Conservation (phyloP, 1,140 invertebrate genomes). For the Drosophila bocqueti region DNA sequence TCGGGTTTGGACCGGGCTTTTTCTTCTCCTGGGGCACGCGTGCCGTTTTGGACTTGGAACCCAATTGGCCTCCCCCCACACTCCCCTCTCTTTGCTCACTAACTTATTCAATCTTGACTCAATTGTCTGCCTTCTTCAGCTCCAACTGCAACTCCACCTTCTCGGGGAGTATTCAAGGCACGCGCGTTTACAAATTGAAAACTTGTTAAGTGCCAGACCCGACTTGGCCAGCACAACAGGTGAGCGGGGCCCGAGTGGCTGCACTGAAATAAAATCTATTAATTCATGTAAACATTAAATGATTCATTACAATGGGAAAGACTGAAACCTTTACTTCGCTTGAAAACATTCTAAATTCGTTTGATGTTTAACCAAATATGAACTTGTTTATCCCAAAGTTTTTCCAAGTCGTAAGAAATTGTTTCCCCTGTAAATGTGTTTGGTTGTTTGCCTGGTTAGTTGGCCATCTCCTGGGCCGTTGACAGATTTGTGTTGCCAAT, state of each 20-base stretch:
- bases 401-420: no score
- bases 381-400: background rate
- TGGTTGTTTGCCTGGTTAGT: slow-evolving; percentile 30
- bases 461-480: slow-evolving; percentile 43
- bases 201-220: slow-evolving; percentile 71
- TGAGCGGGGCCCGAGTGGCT: slow-evolving; percentile 37
- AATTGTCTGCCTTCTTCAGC: slow-evolving; percentile 51
- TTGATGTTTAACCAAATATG: background rate
- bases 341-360: background rate
- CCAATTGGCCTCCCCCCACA: slow-evolving; percentile 43
- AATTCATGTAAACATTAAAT: background rate
- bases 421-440: background rate
- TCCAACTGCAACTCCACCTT: slow-evolving; percentile 27
- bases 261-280: slow-evolving; percentile 12
- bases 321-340: background rate
- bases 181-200: slow-evolving; percentile 83
- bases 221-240: slow-evolving; percentile 60
- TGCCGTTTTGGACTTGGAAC: slow-evolving; percentile 50
- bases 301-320: background rate
- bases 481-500: slow-evolving; percentile 79
- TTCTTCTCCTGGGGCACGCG: slow-evolving; percentile 34
- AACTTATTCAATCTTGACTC: slow-evolving; percentile 54
- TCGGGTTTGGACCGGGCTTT: slow-evolving; percentile 6
- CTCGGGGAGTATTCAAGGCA: slow-evolving; percentile 75
- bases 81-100: background rate